phyloP scores from a whole-genome alignment of 1,140 invertebrate genomes.

The Drosophila busckii region DNA sequence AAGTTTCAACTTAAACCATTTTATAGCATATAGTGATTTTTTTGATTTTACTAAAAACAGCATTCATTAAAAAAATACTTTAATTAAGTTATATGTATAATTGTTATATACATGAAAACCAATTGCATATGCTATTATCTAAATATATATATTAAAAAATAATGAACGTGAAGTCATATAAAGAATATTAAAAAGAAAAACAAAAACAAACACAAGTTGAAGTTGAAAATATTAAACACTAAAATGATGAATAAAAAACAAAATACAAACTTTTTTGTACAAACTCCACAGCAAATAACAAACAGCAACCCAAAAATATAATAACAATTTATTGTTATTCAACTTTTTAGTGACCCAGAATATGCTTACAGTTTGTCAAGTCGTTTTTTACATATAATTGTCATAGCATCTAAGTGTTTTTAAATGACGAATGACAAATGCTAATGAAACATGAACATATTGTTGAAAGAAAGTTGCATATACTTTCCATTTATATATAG shows the following conservation, averaged over 20 bases:
- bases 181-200: slow-evolving; percentile 14
- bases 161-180: slow-evolving; percentile 23
- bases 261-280: slow-evolving; percentile 20
- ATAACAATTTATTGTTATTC: no score
- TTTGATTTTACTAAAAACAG: slow-evolving; percentile 29
- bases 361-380: no score
- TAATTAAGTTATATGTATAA: slow-evolving; percentile 45
- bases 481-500: no score
- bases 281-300: slow-evolving; percentile 16
- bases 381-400: no score
- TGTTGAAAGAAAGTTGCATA: no score
- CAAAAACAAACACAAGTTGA: slow-evolving; percentile 19
- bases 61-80: no score
- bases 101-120: slow-evolving; percentile 37
- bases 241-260: slow-evolving; percentile 41
- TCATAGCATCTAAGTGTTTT: no score
- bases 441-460: no score
- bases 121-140: slow-evolving; percentile 21
- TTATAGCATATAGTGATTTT: slow-evolving; percentile 36
- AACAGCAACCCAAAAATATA: slow-evolving; percentile 17
- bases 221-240: slow-evolving; percentile 43
- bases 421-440: no score
- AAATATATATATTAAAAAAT: slow-evolving; percentile 22
- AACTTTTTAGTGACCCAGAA: no score
- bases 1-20: slow-evolving; percentile 28